Conservation (phyloP, 2,113 vertebrate genomes). For the Amblyornis subalaris region DNA sequence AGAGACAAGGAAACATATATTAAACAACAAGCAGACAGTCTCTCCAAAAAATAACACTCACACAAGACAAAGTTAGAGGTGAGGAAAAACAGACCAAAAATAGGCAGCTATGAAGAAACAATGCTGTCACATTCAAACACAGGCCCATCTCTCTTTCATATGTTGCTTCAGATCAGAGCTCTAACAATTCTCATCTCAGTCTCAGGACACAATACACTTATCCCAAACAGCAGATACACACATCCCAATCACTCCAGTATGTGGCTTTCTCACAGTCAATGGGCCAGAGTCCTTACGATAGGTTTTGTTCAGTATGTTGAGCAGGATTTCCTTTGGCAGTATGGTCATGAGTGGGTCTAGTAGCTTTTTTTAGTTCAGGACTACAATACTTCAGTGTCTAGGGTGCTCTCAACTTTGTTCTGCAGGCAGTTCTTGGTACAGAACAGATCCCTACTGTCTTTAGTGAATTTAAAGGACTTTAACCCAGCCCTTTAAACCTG, state of each 20-base stretch:
- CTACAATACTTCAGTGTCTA: conserved; percentile 40
- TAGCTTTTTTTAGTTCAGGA: conserved; percentile 6
- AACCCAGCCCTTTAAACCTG: conserved; percentile 4
- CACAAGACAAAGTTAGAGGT: conserved; percentile 40
- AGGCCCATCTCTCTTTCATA: not conserved
- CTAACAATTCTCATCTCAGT: not conserved
- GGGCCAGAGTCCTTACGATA: not conserved
- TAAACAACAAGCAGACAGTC: conserved; percentile 26
- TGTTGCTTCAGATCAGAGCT: conserved; percentile 2
- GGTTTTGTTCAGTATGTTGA: not conserved
- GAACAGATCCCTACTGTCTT: conserved; percentile 13
- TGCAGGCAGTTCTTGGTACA: conserved; percentile 44
- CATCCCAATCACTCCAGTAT: not conserved
- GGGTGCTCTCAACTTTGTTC: not conserved
- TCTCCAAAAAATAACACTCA: conserved; percentile 34
- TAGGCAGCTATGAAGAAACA: not conserved
- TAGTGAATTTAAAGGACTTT: conserved; percentile 11
- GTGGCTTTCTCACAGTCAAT: not conserved
- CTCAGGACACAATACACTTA: not conserved
- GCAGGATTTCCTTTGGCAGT: conserved; percentile 57
- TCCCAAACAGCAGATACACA: conserved; percentile 14
- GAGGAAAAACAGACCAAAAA: conserved; percentile 41
- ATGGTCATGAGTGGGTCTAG: conserved; percentile 27
- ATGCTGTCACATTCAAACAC: conserved; percentile 36
- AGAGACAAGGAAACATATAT: not conserved